Base-by-base conservation (phyloP, 2,113 vertebrate genomes). In the Istiophorus platypterus region DNA sequence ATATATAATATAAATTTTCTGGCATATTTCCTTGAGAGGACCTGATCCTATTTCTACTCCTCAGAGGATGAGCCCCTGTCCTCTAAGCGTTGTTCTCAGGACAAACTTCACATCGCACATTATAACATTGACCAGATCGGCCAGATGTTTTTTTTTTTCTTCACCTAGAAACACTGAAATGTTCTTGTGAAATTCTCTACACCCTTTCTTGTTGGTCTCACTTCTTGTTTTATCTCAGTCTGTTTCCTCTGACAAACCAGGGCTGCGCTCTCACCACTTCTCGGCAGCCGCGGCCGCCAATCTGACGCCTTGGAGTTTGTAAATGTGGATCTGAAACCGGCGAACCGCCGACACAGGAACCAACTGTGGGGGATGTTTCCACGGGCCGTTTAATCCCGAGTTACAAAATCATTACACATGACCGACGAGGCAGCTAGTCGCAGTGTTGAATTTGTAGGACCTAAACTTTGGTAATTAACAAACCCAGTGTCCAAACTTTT, bases 201-300 rank as follows among this genome's bases (percentile, higher is more conserved):
- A 2, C 39, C 10, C n/a, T n/a, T n/a, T 76, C 66, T 18, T 10
- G 66, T 31, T 7, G 37, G 17, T 80, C 70, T 81, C 76, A 11
- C 80, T 72, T 87, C 85, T 75, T 20, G 13, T 70, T 87, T 54
- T 5, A 17, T 49, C 18, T 41, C 20, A 0, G 27, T 74, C 71
- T 56, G 77, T 80, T 87, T 91, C 78, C 87, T 75, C 49, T 31
- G 9, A 62, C 39, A 68, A 72, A 69, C 47, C 85, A 49, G 8
- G 4, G 67, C 57, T 65, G 80, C 80, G 57, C 5, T 72, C 4
- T 13, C n/a, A 13, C 52, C n/a, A 26, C 37, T 13, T 42, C 24
- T 64, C 22, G 17, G 41, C 62, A 10, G 37, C 62, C 42, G 49
- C 18, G 8, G 18, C 49, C 26, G 52, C n/a, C 58, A 37, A 12